Evolutionary conservation across 2,797 vertebrate species (phyloP).

Genomic region (Mus minutoides): DNA sequence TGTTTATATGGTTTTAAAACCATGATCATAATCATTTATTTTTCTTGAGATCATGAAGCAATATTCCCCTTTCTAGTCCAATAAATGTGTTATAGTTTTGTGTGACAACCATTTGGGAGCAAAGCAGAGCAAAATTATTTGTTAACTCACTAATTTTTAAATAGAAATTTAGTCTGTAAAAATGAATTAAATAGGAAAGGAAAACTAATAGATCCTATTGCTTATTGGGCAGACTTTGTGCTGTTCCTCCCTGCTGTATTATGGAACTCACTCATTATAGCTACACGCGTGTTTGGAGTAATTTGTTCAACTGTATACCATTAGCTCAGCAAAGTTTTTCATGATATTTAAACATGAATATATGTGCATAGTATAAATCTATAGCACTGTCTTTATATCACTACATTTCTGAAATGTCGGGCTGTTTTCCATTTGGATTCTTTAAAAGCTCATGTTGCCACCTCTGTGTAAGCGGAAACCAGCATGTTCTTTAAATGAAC

Average conservation of each 20-base stretch:
- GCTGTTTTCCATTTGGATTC: neutral
- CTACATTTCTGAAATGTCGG: neutral
- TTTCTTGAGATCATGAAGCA: neutral
- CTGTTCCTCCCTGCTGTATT: neutral
- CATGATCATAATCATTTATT: neutral
- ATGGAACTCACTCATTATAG: neutral
- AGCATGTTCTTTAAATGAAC: neutral
- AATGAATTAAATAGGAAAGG: neutral
- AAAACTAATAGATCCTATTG: neutral
- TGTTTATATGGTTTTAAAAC: neutral
- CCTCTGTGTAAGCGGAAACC: neutral
- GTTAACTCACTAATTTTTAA: neutral
- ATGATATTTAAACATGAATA: neutral
- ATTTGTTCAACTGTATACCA: neutral
- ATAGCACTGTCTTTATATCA: neutral
- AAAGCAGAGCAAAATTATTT: conserved; percentile 7
- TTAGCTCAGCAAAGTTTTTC: conserved; percentile 8
- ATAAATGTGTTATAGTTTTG: neutral
- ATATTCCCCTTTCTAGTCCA: neutral
- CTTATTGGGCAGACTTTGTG: neutral
- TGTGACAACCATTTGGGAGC: neutral
- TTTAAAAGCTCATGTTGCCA: neutral
- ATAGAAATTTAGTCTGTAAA: neutral
- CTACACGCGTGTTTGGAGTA: neutral
- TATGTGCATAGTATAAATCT: neutral